These are phyloP conservation scores for Xiphophorus hellerii DNA, from an alignment of 2,113 vertebrate species.

Conservation along the genomic window DNA sequence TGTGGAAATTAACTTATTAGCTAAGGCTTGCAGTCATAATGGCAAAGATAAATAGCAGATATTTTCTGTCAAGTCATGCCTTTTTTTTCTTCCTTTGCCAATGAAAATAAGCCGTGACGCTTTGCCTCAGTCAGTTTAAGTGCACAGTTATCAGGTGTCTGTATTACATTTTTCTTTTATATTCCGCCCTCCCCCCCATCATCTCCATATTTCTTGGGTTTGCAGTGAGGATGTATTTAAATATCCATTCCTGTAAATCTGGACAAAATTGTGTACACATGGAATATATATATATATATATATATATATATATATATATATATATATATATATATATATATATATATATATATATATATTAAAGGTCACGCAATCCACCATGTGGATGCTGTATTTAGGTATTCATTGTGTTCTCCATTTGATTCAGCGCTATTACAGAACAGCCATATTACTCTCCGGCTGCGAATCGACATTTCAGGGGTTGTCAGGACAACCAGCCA, in stretches of 20 bases:
- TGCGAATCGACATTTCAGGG: slow-evolving; percentile 82
- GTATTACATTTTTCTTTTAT: neutral
- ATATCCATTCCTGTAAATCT: slow-evolving; percentile 13
- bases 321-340: too few relatives aligned
- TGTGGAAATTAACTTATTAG: neutral
- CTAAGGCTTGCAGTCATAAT: neutral
- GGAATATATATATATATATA: neutral
- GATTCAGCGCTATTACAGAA: slow-evolving; percentile 68
- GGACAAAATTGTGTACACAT: neutral
- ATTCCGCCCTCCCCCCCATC: too few relatives aligned
- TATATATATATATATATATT: too few relatives aligned
- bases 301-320: too few relatives aligned
- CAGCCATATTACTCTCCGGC: slow-evolving; percentile 82
- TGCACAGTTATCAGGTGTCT: slow-evolving; percentile 8
- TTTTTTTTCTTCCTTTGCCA: neutral
- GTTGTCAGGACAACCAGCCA: slow-evolving; percentile 94
- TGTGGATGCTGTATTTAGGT: neutral
- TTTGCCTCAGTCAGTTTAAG: neutral
- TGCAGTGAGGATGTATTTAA: slow-evolving; percentile 3
- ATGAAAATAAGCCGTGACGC: neutral
- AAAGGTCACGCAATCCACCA: neutral
- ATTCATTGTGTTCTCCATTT: slow-evolving; percentile 51
- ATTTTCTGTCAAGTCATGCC: neutral
- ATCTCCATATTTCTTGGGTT: neutral
- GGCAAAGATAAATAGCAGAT: neutral